Evolutionary conservation across 2,888 invertebrate species (phyloP).

Genomic region (Mallateleia sp.): DNA sequence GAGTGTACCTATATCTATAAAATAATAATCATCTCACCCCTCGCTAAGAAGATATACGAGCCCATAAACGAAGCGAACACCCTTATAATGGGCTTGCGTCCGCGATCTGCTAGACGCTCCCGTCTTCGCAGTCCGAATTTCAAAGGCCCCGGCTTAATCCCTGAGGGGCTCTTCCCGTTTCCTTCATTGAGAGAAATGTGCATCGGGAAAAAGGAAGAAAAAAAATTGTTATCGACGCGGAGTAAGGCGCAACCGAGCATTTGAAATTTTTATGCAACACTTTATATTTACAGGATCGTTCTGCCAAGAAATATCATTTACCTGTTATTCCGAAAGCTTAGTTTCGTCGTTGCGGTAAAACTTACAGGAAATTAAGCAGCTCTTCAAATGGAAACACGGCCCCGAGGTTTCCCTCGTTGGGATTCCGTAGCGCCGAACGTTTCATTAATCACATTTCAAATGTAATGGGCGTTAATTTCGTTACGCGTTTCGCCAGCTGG

Average conservation of each 20-base stretch:
- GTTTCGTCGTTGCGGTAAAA: conserved; percentile 28
- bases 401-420: conserved; percentile 36
- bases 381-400: conserved; percentile 34
- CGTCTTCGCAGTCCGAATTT: conserved; percentile 74
- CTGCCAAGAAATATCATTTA: conserved; percentile 43
- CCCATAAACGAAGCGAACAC: conserved; percentile 84
- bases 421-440: conserved; percentile 47
- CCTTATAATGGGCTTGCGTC: conserved; percentile 75
- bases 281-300: conserved; percentile 66
- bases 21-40: conserved; percentile 83
- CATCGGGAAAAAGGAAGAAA: too few species aligned
- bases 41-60: conserved; percentile 84
- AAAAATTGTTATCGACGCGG: conserved; percentile 72
- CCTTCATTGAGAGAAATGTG: conserved; percentile 75
- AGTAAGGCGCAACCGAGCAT: conserved; percentile 19
- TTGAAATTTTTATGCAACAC: conserved; percentile 65
- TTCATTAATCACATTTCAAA: conserved; percentile 57
- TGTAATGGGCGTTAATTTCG: conserved; percentile 28
- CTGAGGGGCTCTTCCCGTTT: conserved; percentile 69
- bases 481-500: neutral
- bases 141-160: conserved; percentile 73
- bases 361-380: conserved; percentile 67
- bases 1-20: conserved; percentile 79
- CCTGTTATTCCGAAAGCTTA: conserved; percentile 8
- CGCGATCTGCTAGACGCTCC: conserved; percentile 62